Evolutionary conservation across 2,797 vertebrate genomes (phyloP), one percentile per base, ranked within the genome.

Genomic region (Threskiornis aethiopicus): DNA sequence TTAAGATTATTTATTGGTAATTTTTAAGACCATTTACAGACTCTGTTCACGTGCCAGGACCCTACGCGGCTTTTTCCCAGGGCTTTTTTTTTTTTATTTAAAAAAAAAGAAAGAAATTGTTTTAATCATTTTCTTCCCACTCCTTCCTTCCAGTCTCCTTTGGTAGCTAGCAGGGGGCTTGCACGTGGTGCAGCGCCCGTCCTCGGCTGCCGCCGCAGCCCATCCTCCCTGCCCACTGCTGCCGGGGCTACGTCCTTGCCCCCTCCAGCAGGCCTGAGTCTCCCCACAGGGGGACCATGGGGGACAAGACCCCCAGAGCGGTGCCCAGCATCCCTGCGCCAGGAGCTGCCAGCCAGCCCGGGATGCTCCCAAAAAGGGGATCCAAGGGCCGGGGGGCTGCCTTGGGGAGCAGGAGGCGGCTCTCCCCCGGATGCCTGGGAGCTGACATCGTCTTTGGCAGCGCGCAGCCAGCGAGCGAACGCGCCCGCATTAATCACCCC

Each of bases 1-100:
- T 96, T 96, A 96, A 95, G 87, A 94, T 96, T 96, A 97, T 97
- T 97, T 97, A 96, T 95, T 96, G 94, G 96, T 92, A 91, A 95
- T 94, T 95, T 95, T 94, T 91, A 93, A 95, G 89, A 90, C 93
- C 94, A 54, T 61, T 95, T 84, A 89, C 84, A 93, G 82, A n/a
- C 91, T 93, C 96, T 96, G 95, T 95, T 95, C 94, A 72, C 37
- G n/a, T 88, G 91, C 96, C 96, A 96, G 96, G 93, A 93, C 95
- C 95, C 95, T 90, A 75, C 65, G 0, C 58, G 3, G 89, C 42
- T 95, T 95, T 97, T 97, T 96, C 95, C 96, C 96, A 95, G 87
- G 85, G 87, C 41, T 71, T 96, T 94, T 95, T 92, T 84, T 52
- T 59, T 49, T 66, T 78, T 71, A 24, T 78, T 71, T 28, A 24